These are phyloP conservation scores for Drosophila hawaiiensis DNA, from an alignment of 2,888 invertebrate species.

Conservation along the genomic window DNA sequence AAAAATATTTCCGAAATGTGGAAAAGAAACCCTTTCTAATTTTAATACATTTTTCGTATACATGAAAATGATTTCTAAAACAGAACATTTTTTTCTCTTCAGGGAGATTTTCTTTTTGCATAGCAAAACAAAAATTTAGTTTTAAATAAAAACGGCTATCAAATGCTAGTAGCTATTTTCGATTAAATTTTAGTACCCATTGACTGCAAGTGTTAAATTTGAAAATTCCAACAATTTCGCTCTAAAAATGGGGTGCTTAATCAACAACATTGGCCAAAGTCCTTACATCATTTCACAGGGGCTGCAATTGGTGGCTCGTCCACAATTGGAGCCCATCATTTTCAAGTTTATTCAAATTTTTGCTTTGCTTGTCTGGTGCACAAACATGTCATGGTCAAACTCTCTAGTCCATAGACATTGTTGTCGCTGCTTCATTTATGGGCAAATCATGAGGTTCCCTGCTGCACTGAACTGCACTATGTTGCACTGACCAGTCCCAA, in stretches of 20 bases:
- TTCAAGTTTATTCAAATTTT: conserved; percentile 51
- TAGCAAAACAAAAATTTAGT: background rate
- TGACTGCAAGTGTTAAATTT: background rate
- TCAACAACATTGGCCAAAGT: conserved; percentile 2
- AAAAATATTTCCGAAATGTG: background rate
- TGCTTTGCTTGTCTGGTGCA: conserved; percentile 49
- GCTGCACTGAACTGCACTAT: conserved; percentile 55
- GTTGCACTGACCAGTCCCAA: conserved; percentile 57
- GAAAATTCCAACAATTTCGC: background rate
- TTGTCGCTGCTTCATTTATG: conserved; percentile 76
- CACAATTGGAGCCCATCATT: conserved; percentile 24
- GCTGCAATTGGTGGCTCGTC: background rate
- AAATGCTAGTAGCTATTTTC: background rate
- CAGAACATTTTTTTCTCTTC: background rate
- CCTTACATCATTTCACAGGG: conserved; percentile 1
- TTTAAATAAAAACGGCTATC: background rate
- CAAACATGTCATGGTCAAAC: conserved; percentile 57
- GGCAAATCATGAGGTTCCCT: conserved; percentile 83
- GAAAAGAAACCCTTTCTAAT: background rate
- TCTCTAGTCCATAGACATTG: conserved; percentile 26
- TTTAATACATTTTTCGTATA: background rate
- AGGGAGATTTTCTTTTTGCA: background rate
- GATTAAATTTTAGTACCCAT: background rate
- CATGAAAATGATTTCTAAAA: background rate
- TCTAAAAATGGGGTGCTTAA: background rate